Percentiles rank a stretch among this genome's conserved stretches.
Conservation (phyloP, 2,888 invertebrate genomes). For the Hemicrepidius hirtus region DNA sequence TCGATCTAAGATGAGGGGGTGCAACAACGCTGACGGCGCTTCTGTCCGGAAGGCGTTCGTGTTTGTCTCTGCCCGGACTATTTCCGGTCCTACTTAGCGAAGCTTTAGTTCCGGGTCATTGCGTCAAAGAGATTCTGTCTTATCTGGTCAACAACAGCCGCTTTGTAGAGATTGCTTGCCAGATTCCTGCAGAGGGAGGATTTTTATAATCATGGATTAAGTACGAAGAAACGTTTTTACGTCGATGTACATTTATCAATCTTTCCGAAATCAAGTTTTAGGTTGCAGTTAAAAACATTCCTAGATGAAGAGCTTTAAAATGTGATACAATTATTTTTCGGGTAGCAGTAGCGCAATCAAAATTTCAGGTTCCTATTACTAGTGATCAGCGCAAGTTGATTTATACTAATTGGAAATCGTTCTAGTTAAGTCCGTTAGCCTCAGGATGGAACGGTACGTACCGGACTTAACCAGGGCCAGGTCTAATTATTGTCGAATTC, state of each 20-base stretch:
- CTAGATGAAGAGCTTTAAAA: too few species aligned
- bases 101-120: slow-evolving; percentile 63
- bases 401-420: slow-evolving; percentile 64
- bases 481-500: slow-evolving; percentile 27
- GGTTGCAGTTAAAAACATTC: too few species aligned
- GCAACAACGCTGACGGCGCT: slow-evolving; percentile 59
- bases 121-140: slow-evolving; percentile 56
- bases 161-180: slow-evolving; percentile 48
- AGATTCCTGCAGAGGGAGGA: too few species aligned
- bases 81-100: slow-evolving; percentile 64
- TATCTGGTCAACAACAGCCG: slow-evolving; percentile 56
- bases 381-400: slow-evolving; percentile 54
- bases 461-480: slow-evolving; percentile 18
- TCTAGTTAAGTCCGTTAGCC: slow-evolving; percentile 56
- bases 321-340: slow-evolving; percentile 43
- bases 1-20: slow-evolving; percentile 43
- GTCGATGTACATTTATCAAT: too few species aligned
- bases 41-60: slow-evolving; percentile 61
- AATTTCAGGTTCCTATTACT: slow-evolving; percentile 58
- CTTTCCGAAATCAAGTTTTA: too few species aligned
- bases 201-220: too few species aligned
- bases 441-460: slow-evolving; percentile 43
- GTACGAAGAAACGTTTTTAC: too few species aligned
- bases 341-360: slow-evolving; percentile 45
- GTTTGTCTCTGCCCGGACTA: slow-evolving; percentile 63